A percentile compares a stretch with the other conserved stretches of the same genome.
Evolutionary conservation across 2,888 invertebrate species (phyloP).

Genomic region (Sesia apiformis): DNA sequence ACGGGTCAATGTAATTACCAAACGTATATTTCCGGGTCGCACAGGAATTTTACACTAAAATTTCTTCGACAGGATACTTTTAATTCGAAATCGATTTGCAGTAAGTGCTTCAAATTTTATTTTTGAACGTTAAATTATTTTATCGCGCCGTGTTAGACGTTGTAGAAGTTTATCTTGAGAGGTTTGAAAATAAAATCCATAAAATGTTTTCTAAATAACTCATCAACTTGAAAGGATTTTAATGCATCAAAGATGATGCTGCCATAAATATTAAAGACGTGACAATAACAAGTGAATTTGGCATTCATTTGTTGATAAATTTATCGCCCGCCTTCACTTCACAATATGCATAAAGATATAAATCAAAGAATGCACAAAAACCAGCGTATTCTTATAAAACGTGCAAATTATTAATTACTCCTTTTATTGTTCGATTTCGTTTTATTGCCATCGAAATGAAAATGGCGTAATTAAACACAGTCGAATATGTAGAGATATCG

Average conservation of each 20-base stretch:
- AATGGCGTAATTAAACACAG: constrained; percentile 43
- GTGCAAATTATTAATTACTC: constrained; percentile 41
- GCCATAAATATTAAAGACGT: constrained; percentile 32
- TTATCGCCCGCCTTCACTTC: constrained; percentile 26
- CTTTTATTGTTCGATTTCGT: constrained; percentile 27
- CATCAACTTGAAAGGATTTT: constrained; percentile 24
- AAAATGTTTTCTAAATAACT: constrained; percentile 27
- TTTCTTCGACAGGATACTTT: no score
- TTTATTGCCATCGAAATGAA: constrained; percentile 29
- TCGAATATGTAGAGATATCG: constrained; percentile 29
- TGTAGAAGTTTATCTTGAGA: neutral
- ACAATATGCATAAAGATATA: constrained; percentile 32
- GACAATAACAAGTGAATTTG: constrained; percentile 9
- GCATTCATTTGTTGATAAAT: constrained; percentile 23
- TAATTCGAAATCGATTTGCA: constrained; percentile 4
- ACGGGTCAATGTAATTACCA: constrained; percentile 6
- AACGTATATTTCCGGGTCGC: constrained; percentile 18
- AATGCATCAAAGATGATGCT: constrained; percentile 26
- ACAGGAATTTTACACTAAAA: constrained; percentile 7
- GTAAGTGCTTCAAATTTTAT: constrained; percentile 2
- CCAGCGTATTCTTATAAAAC: constrained; percentile 14
- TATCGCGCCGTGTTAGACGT: constrained; percentile 7
- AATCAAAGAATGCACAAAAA: constrained; percentile 28
- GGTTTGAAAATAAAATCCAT: no score
- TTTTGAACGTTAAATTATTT: neutral